A percentile compares a stretch with the other conserved stretches of the same genome.
phyloP scores from a whole-genome alignment of 92 coral and sea anemone genomes.

The Virgularia gustaviana region DNA sequence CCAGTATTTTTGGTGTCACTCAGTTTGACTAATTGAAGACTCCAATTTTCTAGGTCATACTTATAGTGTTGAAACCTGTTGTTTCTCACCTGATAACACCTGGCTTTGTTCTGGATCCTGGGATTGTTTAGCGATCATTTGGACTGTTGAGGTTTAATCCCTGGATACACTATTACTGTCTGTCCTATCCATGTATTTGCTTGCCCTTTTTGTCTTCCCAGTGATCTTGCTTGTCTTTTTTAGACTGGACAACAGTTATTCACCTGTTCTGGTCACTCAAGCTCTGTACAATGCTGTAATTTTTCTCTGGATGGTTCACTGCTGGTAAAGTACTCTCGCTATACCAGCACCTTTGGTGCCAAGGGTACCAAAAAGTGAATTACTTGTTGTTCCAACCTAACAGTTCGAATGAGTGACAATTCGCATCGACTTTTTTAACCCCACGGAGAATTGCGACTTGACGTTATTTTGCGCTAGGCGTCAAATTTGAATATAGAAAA shows the following conservation, averaged over 20 bases:
- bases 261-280: slow-evolving; percentile 75
- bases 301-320: slow-evolving; percentile 70
- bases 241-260: slow-evolving; percentile 80
- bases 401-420: too few relatives aligned
- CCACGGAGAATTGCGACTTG: too few relatives aligned
- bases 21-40: too few relatives aligned
- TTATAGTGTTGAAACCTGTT: slow-evolving; percentile 97
- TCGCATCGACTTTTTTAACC: too few relatives aligned
- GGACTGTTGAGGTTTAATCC: slow-evolving; percentile 71
- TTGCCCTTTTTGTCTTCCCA: too few relatives aligned
- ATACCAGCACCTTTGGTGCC: not conserved
- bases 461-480: too few relatives aligned
- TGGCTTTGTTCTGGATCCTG: slow-evolving; percentile 96
- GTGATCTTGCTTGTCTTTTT: too few relatives aligned
- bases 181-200: not conserved
- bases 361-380: too few relatives aligned
- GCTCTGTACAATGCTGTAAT: slow-evolving; percentile 87
- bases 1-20: too few relatives aligned
- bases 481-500: too few relatives aligned
- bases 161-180: not conserved
- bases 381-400: too few relatives aligned
- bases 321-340: slow-evolving; percentile 50
- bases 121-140: slow-evolving; percentile 91
- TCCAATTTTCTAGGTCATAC: slow-evolving; percentile 78
- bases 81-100: slow-evolving; percentile 72